These are phyloP conservation scores for Abscondita cerata DNA, from an alignment of 2,888 invertebrate genomes.

Conservation along the genomic window DNA sequence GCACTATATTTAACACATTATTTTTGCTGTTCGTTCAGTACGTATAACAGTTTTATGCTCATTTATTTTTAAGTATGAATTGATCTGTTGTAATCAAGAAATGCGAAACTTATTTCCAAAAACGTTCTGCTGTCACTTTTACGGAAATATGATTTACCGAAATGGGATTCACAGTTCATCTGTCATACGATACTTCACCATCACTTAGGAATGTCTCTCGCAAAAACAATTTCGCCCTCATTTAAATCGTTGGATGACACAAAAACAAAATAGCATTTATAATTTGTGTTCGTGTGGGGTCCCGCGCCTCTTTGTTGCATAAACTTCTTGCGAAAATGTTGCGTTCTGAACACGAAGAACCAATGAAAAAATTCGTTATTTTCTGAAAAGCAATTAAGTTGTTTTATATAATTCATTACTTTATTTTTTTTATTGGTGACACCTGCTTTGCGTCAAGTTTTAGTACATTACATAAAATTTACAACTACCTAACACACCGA, in stretches of 20 bases:
- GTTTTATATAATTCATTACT: conserved; percentile 43
- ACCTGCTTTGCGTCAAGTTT: conserved; percentile 50
- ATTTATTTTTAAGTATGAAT: conserved; percentile 21
- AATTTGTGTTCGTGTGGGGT: conserved; percentile 32
- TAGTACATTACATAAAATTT: conserved; percentile 47
- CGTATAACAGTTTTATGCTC: conserved; percentile 7
- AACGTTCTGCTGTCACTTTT: conserved; percentile 48
- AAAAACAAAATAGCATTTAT: not conserved
- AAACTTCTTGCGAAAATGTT: not conserved
- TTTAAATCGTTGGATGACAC: not conserved
- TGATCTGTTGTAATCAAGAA: too few relatives aligned
- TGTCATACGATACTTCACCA: conserved; percentile 42
- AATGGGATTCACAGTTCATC: conserved; percentile 59
- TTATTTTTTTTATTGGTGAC: conserved; percentile 47
- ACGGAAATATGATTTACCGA: conserved; percentile 57
- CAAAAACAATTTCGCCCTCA: conserved; percentile 7
- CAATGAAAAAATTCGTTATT: conserved; percentile 35
- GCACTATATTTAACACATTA: conserved; percentile 47
- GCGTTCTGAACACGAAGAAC: too few relatives aligned
- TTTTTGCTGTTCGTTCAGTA: conserved; percentile 38
- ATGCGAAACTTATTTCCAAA: too few relatives aligned
- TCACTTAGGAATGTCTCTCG: conserved; percentile 18
- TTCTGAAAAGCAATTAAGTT: conserved; percentile 48
- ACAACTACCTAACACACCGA: conserved; percentile 40
- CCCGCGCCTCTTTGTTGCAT: not conserved